Evolutionary conservation across 2,113 vertebrate species (phyloP).

Genomic region (Hyla sarda): DNA sequence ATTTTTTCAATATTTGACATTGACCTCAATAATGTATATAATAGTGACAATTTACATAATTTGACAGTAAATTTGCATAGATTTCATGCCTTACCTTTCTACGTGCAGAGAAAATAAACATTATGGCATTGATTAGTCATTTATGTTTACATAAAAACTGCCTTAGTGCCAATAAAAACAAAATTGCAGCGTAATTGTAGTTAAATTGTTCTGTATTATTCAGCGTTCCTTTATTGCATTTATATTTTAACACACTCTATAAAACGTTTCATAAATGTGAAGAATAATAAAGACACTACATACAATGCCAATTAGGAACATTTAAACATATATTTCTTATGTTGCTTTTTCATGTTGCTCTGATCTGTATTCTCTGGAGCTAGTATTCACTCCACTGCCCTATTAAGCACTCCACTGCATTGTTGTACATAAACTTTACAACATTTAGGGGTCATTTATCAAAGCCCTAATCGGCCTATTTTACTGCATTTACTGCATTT

Average conservation of each 20-base stretch:
- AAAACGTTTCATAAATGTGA: too few species aligned
- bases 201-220: not conserved
- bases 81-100: conserved; percentile 26
- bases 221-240: not conserved
- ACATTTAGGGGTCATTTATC: too few species aligned
- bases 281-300: too few species aligned
- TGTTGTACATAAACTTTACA: too few species aligned
- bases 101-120: conserved; percentile 30
- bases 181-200: not conserved
- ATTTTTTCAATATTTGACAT: conserved; percentile 27
- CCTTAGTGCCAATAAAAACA: not conserved
- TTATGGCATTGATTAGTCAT: conserved; percentile 12
- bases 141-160: not conserved
- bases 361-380: too few species aligned
- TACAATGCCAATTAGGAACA: too few species aligned
- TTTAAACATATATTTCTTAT: too few species aligned
- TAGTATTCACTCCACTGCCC: too few species aligned
- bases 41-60: conserved; percentile 53
- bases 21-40: conserved; percentile 50
- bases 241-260: not conserved
- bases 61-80: conserved; percentile 46
- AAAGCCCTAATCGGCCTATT: too few species aligned
- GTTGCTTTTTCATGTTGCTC: too few species aligned
- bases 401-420: too few species aligned
- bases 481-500: too few species aligned